Evolutionary conservation across 2,888 invertebrate species (phyloP).

Genomic region (Alloscopus bannaensis): DNA sequence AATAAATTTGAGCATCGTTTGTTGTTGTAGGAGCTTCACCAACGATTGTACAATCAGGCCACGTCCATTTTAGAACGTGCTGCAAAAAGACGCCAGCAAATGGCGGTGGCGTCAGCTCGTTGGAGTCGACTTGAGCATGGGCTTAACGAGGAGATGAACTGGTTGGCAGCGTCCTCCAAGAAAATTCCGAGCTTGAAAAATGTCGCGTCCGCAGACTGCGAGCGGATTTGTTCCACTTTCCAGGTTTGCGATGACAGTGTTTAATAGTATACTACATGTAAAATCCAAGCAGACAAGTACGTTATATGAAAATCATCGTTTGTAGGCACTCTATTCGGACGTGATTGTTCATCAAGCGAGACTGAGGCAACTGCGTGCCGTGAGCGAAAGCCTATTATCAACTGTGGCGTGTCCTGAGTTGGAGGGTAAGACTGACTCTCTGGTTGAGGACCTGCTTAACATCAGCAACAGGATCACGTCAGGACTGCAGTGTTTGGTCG

Average conservation of each 20-base stretch:
- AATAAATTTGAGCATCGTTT: slow-evolving; percentile 29
- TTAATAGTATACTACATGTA: neutral
- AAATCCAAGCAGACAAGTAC: neutral
- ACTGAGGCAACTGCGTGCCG: slow-evolving; percentile 83
- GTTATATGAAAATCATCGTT: slow-evolving; percentile 74
- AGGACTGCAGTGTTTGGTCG: slow-evolving; percentile 83
- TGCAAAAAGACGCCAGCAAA: slow-evolving; percentile 86
- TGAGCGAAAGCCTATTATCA: slow-evolving; percentile 85
- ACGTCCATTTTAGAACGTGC: slow-evolving; percentile 87
- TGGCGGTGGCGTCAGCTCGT: slow-evolving; percentile 89
- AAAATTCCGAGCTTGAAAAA: slow-evolving; percentile 87
- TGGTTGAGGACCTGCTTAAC: slow-evolving; percentile 83
- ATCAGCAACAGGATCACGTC: slow-evolving; percentile 86
- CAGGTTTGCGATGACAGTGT: slow-evolving; percentile 17
- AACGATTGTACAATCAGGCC: slow-evolving; percentile 85
- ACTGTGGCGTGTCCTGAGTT: slow-evolving; percentile 85
- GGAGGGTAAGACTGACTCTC: slow-evolving; percentile 84
- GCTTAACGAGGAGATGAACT: slow-evolving; percentile 88
- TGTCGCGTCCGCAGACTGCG: slow-evolving; percentile 88
- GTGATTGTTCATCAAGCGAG: slow-evolving; percentile 88
- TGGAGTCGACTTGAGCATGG: slow-evolving; percentile 89
- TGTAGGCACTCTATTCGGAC: slow-evolving; percentile 83
- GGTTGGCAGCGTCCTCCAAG: slow-evolving; percentile 90
- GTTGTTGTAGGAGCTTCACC: slow-evolving; percentile 79
- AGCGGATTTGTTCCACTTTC: slow-evolving; percentile 85